Evolutionary conservation across 1,140 invertebrate genomes (phyloP).

Genomic region (Ostrea denselamellosa): DNA sequence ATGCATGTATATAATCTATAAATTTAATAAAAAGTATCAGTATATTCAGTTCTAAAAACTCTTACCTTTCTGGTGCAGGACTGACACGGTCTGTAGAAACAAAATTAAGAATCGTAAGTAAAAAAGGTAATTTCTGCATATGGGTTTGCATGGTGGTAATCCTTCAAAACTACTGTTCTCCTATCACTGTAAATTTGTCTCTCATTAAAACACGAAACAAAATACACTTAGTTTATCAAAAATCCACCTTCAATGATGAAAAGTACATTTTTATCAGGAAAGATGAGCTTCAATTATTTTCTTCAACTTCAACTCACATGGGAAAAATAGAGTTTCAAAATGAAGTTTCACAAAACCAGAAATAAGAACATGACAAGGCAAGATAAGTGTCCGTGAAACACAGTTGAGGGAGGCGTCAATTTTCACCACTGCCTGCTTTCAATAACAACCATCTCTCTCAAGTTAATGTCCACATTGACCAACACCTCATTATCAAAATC

Average conservation of each 20-base stretch:
- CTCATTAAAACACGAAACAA: not conserved
- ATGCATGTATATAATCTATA: too few relatives aligned
- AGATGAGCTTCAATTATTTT: constrained; percentile 33
- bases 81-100: constrained; percentile 16
- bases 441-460: constrained; percentile 36
- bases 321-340: not conserved
- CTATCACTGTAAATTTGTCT: not conserved
- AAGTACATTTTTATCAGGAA: constrained; percentile 26
- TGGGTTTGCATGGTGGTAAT: not conserved
- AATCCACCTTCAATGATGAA: constrained; percentile 14
- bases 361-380: constrained; percentile 6
- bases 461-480: constrained; percentile 33
- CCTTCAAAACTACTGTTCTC: not conserved
- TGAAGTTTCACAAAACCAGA: constrained; percentile 18
- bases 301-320: not conserved
- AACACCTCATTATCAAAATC: constrained; percentile 32
- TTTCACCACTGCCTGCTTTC: constrained; percentile 36
- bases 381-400: constrained; percentile 3
- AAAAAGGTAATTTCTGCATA: not conserved
- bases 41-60: not conserved
- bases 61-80: not conserved
- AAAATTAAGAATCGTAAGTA: not conserved
- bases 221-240: not conserved
- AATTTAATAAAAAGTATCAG: not conserved
- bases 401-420: constrained; percentile 19